A percentile compares a stretch with the other conserved stretches of the same genome.
Evolutionary conservation across 2,113 vertebrate genomes (phyloP).

Genomic region (Antechinus stuartii): DNA sequence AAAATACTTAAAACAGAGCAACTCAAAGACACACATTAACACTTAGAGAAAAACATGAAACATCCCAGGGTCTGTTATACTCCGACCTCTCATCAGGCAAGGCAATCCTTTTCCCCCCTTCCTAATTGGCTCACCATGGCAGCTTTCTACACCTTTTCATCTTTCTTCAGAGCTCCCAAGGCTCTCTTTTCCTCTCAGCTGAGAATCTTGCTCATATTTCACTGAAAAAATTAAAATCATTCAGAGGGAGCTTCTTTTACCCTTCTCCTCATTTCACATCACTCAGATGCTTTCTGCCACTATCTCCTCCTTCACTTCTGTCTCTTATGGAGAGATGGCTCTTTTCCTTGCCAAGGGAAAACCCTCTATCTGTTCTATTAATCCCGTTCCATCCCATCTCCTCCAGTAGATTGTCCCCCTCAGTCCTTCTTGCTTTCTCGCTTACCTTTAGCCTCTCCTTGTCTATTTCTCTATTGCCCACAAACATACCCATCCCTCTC

Average conservation of each 20-base stretch:
- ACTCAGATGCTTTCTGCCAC: background rate
- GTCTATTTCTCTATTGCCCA: background rate
- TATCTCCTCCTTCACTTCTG: background rate
- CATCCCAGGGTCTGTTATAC: background rate
- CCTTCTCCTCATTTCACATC: background rate
- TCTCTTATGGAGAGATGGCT: background rate
- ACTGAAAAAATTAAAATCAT: background rate
- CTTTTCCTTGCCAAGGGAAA: background rate
- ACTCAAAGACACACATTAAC: background rate
- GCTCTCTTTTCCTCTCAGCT: background rate
- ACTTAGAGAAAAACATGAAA: background rate
- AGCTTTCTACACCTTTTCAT: background rate
- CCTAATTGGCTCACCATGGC: background rate
- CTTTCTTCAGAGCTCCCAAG: background rate
- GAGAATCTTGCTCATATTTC: background rate
- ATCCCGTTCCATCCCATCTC: background rate
- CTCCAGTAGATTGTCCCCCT: background rate
- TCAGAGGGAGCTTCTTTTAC: background rate
- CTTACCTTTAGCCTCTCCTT: background rate
- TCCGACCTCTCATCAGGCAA: background rate
- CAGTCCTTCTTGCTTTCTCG: background rate
- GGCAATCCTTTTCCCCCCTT: background rate
- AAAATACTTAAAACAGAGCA: background rate
- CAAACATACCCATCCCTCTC: background rate
- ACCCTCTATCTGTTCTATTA: background rate